phyloP scores from a whole-genome alignment of 2,113 vertebrate species.

The Lophius piscatorius region DNA sequence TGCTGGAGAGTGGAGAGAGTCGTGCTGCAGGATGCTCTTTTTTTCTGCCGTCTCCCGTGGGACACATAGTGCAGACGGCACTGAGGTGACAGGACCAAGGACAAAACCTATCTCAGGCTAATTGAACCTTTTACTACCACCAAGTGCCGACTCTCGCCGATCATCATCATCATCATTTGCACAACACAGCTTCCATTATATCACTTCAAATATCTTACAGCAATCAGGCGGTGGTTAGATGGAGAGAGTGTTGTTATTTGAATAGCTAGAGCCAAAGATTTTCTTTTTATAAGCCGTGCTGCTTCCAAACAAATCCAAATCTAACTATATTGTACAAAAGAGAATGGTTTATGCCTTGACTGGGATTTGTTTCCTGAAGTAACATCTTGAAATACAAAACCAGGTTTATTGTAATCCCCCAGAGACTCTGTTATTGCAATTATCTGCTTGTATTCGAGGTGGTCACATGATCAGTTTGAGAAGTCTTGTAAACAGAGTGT shows the following conservation, averaged over 20 bases:
- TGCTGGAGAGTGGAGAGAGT: conserved; percentile 57
- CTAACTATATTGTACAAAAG: conserved; percentile 14
- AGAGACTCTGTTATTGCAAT: conserved; percentile 19
- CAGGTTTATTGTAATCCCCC: conserved; percentile 7
- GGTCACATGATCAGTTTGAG: conserved; percentile 49
- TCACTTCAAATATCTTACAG: conserved; percentile 5
- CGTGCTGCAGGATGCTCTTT: conserved; percentile 77
- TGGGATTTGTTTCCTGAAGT: neutral
- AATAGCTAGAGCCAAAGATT: neutral
- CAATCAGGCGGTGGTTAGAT: conserved; percentile 10
- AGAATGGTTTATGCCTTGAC: conserved; percentile 15
- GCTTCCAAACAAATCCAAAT: conserved; percentile 14
- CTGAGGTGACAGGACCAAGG: conserved; percentile 75
- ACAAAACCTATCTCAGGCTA: conserved; percentile 70
- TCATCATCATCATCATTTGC: conserved; percentile 13
- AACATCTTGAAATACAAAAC: conserved; percentile 39
- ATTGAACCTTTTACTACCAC: conserved; percentile 27
- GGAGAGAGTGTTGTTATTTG: neutral
- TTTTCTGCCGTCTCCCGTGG: conserved; percentile 64
- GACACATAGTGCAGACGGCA: conserved; percentile 63
- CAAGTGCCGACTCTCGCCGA: conserved; percentile 34
- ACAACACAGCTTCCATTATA: conserved; percentile 9
- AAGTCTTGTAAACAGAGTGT: conserved; percentile 21
- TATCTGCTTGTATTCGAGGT: conserved; percentile 20
- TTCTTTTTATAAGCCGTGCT: too few relatives aligned